Conservation (phyloP, 2,113 vertebrate genomes). For the Varanus komodoensis region DNA sequence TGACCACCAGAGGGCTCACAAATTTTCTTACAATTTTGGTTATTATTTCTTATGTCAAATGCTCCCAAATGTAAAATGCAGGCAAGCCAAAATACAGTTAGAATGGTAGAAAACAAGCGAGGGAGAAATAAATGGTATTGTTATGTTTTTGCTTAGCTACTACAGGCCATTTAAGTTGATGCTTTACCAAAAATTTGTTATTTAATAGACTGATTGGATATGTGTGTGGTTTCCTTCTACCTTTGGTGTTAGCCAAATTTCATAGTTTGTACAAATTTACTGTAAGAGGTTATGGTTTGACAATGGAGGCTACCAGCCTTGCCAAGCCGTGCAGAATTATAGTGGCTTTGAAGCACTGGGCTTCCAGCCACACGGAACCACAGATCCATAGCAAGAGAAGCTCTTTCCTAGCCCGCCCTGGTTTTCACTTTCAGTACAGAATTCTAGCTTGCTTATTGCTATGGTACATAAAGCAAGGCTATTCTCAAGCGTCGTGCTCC, state of each 20-base stretch:
- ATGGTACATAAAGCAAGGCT: conserved; percentile 54
- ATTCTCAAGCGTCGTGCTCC: neutral
- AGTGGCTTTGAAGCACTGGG: conserved; percentile 68
- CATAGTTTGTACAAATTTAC: conserved; percentile 69
- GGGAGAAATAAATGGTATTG: conserved; percentile 43
- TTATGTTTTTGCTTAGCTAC: conserved; percentile 19
- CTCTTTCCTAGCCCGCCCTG: conserved; percentile 55
- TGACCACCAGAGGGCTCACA: conserved; percentile 27
- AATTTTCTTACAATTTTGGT: neutral
- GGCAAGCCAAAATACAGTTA: neutral
- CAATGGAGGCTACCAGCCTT: conserved; percentile 61
- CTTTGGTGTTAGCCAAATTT: conserved; percentile 57
- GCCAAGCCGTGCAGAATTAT: conserved; percentile 55
- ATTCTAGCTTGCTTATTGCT: conserved; percentile 51
- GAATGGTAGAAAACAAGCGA: conserved; percentile 38
- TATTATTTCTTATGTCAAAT: neutral
- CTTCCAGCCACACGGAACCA: conserved; percentile 52
- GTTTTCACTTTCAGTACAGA: conserved; percentile 49
- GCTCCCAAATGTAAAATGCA: neutral
- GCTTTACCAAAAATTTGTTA: conserved; percentile 55
- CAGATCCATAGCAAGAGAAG: conserved; percentile 44
- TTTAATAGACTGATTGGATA: conserved; percentile 55
- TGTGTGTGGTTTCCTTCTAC: conserved; percentile 63
- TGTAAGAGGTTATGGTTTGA: conserved; percentile 69
- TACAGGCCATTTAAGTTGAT: conserved; percentile 48